These are phyloP conservation scores for Podilymbus podiceps DNA, from an alignment of 2,113 vertebrate genomes.

Conservation along the genomic window DNA sequence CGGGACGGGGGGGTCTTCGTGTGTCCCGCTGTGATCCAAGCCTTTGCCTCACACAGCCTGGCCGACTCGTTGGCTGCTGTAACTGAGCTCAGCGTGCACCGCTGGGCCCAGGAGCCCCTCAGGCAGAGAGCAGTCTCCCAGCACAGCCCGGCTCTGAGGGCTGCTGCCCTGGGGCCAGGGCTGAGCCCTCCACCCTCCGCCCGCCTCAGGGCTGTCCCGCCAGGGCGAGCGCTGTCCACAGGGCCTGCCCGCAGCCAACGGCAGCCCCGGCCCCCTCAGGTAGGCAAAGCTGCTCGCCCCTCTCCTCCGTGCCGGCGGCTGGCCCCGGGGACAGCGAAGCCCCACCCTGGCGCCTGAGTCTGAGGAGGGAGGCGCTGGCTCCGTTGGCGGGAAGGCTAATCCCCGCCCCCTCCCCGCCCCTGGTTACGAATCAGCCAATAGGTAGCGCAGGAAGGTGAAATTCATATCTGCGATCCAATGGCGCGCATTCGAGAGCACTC, in stretches of 20 bases:
- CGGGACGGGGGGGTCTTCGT: rapidly evolving
- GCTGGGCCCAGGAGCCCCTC: neutral
- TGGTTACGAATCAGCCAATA: conserved; percentile 32
- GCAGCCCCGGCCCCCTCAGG: neutral
- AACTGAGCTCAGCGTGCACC: rapidly evolving
- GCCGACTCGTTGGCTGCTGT: neutral
- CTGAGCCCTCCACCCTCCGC: neutral
- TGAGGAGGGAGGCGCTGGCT: rapidly evolving
- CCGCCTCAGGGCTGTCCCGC: too few relatives aligned
- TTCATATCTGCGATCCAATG: neutral
- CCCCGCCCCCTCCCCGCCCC: neutral
- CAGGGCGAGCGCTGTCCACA: neutral
- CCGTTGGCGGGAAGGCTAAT: neutral
- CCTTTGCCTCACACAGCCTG: neutral
- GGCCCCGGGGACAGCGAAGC: neutral
- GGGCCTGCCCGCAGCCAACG: neutral
- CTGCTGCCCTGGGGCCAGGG: neutral
- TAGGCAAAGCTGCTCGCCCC: too few relatives aligned
- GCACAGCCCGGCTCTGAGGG: neutral
- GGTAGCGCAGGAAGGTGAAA: rapidly evolving
- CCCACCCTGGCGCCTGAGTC: rapidly evolving
- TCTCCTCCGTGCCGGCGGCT: neutral
- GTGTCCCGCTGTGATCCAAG: rapidly evolving
- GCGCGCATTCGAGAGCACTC: rapidly evolving
- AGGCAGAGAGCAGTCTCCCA: neutral